These are phyloP conservation scores for Serripes groenlandicus DNA, from an alignment of 2,888 invertebrate species.

Conservation along the genomic window DNA sequence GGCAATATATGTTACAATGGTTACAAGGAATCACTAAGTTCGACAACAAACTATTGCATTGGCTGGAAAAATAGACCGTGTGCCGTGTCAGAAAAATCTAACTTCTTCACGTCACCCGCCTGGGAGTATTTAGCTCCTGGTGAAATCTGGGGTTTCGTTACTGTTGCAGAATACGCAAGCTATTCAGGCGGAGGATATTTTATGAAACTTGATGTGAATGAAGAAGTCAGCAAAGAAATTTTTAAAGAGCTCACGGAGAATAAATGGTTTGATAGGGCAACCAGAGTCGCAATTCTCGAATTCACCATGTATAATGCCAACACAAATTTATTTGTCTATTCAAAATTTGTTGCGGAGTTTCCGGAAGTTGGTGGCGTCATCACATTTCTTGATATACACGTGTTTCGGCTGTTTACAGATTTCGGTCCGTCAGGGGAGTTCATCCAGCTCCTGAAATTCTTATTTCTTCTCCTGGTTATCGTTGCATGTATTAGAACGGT, in stretches of 20 bases:
- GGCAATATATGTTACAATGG: constrained; percentile 39
- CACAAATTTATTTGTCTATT: constrained; percentile 76
- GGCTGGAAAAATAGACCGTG: constrained; percentile 46
- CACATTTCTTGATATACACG: constrained; percentile 68
- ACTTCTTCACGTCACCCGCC: constrained; percentile 52
- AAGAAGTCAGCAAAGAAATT: constrained; percentile 54
- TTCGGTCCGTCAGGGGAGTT: constrained; percentile 65
- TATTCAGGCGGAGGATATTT: constrained; percentile 67
- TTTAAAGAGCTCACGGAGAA: constrained; percentile 64
- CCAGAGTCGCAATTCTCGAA: constrained; percentile 81
- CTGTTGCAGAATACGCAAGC: constrained; percentile 45
- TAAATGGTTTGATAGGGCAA: constrained; percentile 80
- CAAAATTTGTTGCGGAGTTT: constrained; percentile 77
- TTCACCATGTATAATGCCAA: constrained; percentile 82
- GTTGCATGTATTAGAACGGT: constrained; percentile 59
- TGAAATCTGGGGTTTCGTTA: constrained; percentile 63
- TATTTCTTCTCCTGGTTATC: constrained; percentile 62
- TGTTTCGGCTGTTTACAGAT: constrained; percentile 69
- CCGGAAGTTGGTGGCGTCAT: constrained; percentile 74
- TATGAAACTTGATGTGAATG: constrained; percentile 67
- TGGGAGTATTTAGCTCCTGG: constrained; percentile 53
- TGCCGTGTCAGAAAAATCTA: constrained; percentile 52
- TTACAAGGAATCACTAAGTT: constrained; percentile 35
- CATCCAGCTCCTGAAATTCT: constrained; percentile 67
- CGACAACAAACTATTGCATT: constrained; percentile 44